phyloP scores from a whole-genome alignment of 1,140 invertebrate species.

The Tachypleus tridentatus region DNA sequence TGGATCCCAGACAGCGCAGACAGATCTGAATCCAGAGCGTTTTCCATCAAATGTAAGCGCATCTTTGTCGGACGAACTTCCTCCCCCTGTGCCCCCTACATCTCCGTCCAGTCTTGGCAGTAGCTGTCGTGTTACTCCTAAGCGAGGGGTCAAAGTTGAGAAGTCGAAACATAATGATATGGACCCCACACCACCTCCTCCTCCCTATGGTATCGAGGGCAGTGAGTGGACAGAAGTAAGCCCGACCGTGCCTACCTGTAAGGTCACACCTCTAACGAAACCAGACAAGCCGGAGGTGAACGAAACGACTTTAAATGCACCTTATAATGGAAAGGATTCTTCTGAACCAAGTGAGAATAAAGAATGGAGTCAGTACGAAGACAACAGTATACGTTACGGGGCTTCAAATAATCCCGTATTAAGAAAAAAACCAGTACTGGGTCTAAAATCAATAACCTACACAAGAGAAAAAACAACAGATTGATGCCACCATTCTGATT shows the following conservation, averaged over 20 bases:
- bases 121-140: conserved; percentile 18
- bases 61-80: conserved; percentile 23
- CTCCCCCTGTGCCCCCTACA: conserved; percentile 23
- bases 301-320: conserved; percentile 14
- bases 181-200: conserved; percentile 18
- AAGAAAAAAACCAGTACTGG: conserved; percentile 80
- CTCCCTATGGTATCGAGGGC: conserved; percentile 23
- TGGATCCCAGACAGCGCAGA: conserved; percentile 22
- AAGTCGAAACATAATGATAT: conserved; percentile 37
- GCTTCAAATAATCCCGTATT: conserved; percentile 59
- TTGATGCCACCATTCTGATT: too few species aligned
- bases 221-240: conserved; percentile 23
- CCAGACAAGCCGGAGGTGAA: conserved; percentile 12
- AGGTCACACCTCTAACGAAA: conserved; percentile 30
- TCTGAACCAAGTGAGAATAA: conserved; percentile 44
- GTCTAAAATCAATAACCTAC: conserved; percentile 35
- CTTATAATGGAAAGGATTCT: conserved; percentile 1
- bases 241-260: conserved; percentile 31
- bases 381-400: conserved; percentile 42
- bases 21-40: conserved; percentile 18
- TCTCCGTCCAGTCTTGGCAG: conserved; percentile 24
- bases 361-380: conserved; percentile 70
- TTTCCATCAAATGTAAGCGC: conserved; percentile 21
- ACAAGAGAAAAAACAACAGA: conserved; percentile 30
- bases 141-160: conserved; percentile 33